A percentile compares a stretch with the other conserved stretches of the same genome.
phyloP scores from a whole-genome alignment of 1,140 invertebrate genomes.

The Pteromalus puparum region DNA sequence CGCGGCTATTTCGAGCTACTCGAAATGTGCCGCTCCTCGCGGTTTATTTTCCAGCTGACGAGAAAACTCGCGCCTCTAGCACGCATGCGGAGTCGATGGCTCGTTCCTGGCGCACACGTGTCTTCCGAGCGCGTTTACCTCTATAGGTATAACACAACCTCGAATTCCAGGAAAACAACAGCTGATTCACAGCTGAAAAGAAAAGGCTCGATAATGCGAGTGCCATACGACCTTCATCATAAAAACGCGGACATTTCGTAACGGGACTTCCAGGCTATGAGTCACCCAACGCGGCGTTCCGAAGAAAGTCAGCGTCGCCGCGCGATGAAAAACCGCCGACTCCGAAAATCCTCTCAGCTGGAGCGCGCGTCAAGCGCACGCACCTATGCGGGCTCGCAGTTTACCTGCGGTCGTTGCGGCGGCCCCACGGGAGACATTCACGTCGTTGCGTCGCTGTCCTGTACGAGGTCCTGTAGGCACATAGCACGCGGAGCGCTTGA shows the following conservation, averaged over 20 bases:
- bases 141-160: too few relatives aligned
- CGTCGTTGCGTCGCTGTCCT: too few relatives aligned
- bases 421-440: neutral
- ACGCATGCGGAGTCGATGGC: neutral
- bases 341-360: neutral
- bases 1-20: too few relatives aligned
- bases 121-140: too few relatives aligned
- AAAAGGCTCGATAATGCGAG: neutral
- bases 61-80: too few relatives aligned
- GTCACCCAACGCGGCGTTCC: neutral
- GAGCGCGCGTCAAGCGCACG: neutral
- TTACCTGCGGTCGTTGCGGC: too few relatives aligned
- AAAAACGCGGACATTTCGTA: neutral
- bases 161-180: too few relatives aligned
- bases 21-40: neutral
- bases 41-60: neutral
- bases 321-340: constrained; percentile 15
- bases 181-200: neutral
- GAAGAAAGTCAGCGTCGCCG: neutral
- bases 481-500: neutral
- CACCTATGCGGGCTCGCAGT: too few relatives aligned
- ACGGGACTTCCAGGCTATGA: neutral
- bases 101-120: too few relatives aligned
- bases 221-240: too few relatives aligned
- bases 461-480: too few relatives aligned